Conservation (phyloP, 2,113 vertebrate genomes). For the Proteles cristata region DNA sequence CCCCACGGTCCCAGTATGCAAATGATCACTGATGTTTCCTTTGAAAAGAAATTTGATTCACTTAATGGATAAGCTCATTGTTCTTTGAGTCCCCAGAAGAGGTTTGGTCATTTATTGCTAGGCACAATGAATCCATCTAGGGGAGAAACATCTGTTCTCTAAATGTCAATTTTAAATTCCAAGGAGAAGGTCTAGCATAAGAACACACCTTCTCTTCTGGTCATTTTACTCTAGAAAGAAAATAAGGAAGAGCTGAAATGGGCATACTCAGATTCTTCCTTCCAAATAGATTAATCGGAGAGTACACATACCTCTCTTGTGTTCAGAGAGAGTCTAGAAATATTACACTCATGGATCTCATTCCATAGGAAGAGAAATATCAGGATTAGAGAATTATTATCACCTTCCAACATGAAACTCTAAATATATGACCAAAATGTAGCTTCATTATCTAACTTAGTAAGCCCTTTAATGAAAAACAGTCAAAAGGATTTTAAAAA, state of each 20-base stretch:
- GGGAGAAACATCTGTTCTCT: background rate
- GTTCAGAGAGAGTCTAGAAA: constrained; percentile 95
- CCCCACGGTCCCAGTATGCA: background rate
- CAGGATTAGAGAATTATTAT: background rate
- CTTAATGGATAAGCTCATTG: background rate
- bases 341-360: constrained; percentile 81
- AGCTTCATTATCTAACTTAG: background rate
- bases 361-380: background rate
- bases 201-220: background rate
- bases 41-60: background rate
- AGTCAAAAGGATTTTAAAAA: background rate
- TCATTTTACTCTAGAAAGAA: background rate
- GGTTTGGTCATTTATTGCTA: background rate
- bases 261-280: background rate
- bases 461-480: background rate
- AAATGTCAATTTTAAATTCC: background rate
- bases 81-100: background rate
- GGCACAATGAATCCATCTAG: background rate
- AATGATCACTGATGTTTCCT: background rate
- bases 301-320: constrained; percentile 91
- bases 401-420: background rate
- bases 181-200: background rate
- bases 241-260: background rate
- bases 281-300: constrained; percentile 92
- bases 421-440: background rate